phyloP scores from a whole-genome alignment of 2,113 vertebrate genomes.

The Protobothrops flavoviridis region DNA sequence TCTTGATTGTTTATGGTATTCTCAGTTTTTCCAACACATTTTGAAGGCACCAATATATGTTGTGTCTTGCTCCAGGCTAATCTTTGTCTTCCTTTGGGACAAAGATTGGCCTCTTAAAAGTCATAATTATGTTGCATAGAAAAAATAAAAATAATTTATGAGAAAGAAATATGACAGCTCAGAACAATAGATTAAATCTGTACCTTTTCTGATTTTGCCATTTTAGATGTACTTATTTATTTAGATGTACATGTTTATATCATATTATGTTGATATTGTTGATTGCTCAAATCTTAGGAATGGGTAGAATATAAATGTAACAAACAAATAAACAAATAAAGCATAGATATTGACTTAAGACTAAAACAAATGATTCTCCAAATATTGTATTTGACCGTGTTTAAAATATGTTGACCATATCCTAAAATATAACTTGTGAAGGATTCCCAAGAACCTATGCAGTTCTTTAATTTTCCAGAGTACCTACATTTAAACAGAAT shows the following conservation, averaged over 20 bases:
- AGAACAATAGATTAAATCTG: neutral
- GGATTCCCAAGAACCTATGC: neutral
- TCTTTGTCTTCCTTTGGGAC: neutral
- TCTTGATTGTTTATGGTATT: neutral
- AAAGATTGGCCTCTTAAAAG: neutral
- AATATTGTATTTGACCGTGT: neutral
- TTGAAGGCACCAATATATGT: neutral
- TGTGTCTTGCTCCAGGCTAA: neutral
- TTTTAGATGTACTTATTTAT: neutral
- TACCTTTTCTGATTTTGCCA: neutral
- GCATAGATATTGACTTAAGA: neutral
- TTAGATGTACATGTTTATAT: neutral
- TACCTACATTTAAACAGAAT: neutral
- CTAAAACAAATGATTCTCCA: neutral
- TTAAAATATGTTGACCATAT: neutral
- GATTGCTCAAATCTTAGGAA: neutral
- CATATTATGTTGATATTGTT: neutral
- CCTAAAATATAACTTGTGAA: neutral
- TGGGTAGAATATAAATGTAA: neutral
- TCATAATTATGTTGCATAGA: neutral
- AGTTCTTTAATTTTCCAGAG: neutral
- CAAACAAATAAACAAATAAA: neutral
- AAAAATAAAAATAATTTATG: neutral
- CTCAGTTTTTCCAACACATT: neutral
- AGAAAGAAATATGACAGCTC: neutral